Conservation (phyloP, 2,888 invertebrate species). For the Carabus problematicus region DNA sequence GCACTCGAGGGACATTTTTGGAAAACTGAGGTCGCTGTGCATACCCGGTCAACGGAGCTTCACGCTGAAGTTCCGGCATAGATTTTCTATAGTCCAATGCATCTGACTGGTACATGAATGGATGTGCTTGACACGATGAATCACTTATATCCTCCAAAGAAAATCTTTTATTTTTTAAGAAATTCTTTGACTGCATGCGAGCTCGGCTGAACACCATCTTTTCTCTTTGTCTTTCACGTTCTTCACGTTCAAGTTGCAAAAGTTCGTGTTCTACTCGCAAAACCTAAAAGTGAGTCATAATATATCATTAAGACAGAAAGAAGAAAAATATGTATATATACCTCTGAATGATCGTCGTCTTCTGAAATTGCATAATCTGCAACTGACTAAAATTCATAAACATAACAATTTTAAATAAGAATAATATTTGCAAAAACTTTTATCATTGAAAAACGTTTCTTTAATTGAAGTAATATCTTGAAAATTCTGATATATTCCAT, state of each 20-base stretch:
- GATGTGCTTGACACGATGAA: constrained; percentile 47
- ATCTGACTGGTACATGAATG: constrained; percentile 41
- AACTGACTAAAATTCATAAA: constrained; percentile 46
- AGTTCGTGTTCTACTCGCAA: constrained; percentile 81
- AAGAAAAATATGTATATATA: constrained; percentile 26
- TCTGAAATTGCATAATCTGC: constrained; percentile 48
- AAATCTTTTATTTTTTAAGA: constrained; percentile 53
- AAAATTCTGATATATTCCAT: not conserved
- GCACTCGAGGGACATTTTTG: constrained; percentile 1
- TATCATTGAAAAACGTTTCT: constrained; percentile 2
- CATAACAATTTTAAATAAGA: constrained; percentile 14
- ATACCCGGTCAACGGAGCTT: constrained; percentile 4
- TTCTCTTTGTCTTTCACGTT: constrained; percentile 75
- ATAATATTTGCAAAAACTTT: constrained; percentile 11
- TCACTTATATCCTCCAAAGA: constrained; percentile 58
- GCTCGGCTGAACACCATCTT: constrained; percentile 70
- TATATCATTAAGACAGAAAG: no score
- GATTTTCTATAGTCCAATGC: constrained; percentile 55
- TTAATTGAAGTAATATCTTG: constrained; percentile 14
- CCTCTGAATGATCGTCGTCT: constrained; percentile 57
- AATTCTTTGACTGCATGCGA: constrained; percentile 47
- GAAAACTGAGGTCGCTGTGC: constrained; percentile 1
- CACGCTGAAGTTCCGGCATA: constrained; percentile 55
- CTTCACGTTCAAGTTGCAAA: constrained; percentile 78
- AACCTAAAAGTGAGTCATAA: constrained; percentile 59